These are phyloP conservation scores for Hippoglossus hippoglossus DNA, from an alignment of 2,797 vertebrate species.

Conservation along the genomic window DNA sequence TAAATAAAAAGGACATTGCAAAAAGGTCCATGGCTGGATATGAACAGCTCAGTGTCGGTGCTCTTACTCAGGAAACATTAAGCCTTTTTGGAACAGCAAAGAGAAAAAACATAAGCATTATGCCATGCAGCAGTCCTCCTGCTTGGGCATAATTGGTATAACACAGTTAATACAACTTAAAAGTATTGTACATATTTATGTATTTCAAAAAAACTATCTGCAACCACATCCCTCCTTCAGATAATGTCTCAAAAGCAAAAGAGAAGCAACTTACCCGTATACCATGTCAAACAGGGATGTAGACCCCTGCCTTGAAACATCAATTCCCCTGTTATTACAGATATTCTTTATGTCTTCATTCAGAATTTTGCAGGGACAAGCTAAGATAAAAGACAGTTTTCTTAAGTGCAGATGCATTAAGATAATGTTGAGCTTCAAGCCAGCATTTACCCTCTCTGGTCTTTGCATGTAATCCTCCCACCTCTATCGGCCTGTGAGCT, in stretches of 20 bases:
- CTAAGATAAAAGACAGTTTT: slow-evolving; percentile 23
- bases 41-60: too few species aligned
- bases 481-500: slow-evolving; percentile 37
- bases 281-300: not conserved
- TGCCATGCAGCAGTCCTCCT: too few species aligned
- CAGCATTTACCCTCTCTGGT: slow-evolving; percentile 38
- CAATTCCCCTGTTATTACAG: not conserved
- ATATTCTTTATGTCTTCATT: not conserved
- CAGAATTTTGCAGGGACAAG: not conserved
- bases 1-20: not conserved
- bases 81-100: not conserved
- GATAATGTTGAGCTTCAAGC: slow-evolving; percentile 38
- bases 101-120: too few species aligned
- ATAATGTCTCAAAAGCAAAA: not conserved
- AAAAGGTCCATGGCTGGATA: not conserved
- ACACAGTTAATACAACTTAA: not conserved
- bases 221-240: not conserved
- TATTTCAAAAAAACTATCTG: not conserved
- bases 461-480: slow-evolving; percentile 69
- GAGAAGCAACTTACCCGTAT: not conserved
- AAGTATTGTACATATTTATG: not conserved
- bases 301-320: not conserved
- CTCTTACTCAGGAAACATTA: too few species aligned
- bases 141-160: too few species aligned
- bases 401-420: slow-evolving; percentile 48